A percentile compares a stretch with the other conserved stretches of the same genome.
Evolutionary conservation across 2,888 invertebrate species (phyloP).

Genomic region (Scrobipalpa atriplicella): DNA sequence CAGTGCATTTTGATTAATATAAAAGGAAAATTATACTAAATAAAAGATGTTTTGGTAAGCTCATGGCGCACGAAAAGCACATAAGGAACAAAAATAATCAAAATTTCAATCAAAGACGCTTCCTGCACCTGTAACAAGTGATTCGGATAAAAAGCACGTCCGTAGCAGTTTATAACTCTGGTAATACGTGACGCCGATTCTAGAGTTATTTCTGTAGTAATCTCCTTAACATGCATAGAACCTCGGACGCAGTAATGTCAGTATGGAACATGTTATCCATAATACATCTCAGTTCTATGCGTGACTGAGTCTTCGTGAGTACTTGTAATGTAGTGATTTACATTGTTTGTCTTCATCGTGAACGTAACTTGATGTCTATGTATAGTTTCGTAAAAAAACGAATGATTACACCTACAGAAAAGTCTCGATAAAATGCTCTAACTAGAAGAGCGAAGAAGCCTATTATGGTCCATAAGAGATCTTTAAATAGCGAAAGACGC

Average conservation of each 20-base stretch:
- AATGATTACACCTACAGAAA: neutral
- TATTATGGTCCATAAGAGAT: too few relatives aligned
- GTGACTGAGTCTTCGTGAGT: slow-evolving; percentile 8
- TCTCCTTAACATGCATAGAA: neutral
- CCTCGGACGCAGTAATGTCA: slow-evolving; percentile 1
- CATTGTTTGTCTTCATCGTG: neutral
- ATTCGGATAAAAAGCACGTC: slow-evolving; percentile 16
- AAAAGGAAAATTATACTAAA: too few relatives aligned
- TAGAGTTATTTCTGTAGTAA: neutral
- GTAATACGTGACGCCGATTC: slow-evolving; percentile 4
- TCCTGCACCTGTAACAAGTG: slow-evolving; percentile 11
- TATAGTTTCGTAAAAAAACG: neutral
- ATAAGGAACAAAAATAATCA: neutral
- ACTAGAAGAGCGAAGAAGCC: too few relatives aligned
- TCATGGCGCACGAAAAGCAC: neutral
- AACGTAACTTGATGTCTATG: neutral
- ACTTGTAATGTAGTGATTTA: neutral
- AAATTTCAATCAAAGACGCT: slow-evolving; percentile 5
- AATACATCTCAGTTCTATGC: neutral
- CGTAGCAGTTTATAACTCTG: slow-evolving; percentile 11
- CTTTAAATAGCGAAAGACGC: too few relatives aligned
- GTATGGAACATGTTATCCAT: slow-evolving; percentile 10
- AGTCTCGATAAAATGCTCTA: too few relatives aligned
- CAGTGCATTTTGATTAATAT: too few relatives aligned
- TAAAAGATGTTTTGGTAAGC: too few relatives aligned